A percentile compares a stretch with the other conserved stretches of the same genome.
Evolutionary conservation across 2,888 invertebrate genomes (phyloP).

Genomic region (Xestia rhomboidea): DNA sequence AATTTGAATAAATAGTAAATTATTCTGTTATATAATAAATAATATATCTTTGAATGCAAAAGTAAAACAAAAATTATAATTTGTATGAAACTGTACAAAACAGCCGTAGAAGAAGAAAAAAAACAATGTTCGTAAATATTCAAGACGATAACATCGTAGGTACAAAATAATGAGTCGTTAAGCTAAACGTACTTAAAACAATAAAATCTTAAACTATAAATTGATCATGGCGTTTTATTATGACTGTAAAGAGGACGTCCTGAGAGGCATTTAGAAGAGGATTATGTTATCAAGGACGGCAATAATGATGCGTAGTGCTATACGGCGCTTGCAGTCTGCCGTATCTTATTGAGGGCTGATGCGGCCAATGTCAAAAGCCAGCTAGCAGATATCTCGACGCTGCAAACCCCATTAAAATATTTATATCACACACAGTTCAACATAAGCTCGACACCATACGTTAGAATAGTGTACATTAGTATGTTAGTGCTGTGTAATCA

Average conservation of each 20-base stretch:
- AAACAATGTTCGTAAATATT: slow-evolving; percentile 77
- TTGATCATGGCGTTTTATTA: slow-evolving; percentile 87
- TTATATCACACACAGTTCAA: slow-evolving; percentile 85
- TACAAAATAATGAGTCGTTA: slow-evolving; percentile 86
- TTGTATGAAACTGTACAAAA: slow-evolving; percentile 87
- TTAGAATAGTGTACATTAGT: slow-evolving; percentile 82
- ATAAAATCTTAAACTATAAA: slow-evolving; percentile 84
- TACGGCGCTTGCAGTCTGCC: slow-evolving; percentile 86
- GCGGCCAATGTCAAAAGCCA: slow-evolving; percentile 91
- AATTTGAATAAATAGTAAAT: slow-evolving; percentile 82
- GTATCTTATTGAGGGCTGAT: slow-evolving; percentile 88
- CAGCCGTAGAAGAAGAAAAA: slow-evolving; percentile 76
- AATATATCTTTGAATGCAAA: slow-evolving; percentile 83
- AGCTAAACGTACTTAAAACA: slow-evolving; percentile 85
- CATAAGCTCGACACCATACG: slow-evolving; percentile 79
- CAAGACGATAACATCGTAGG: slow-evolving; percentile 85
- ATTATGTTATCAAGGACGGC: slow-evolving; percentile 85
- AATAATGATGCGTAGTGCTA: slow-evolving; percentile 86
- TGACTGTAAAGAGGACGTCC: slow-evolving; percentile 84
- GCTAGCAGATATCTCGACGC: slow-evolving; percentile 91
- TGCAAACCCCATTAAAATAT: slow-evolving; percentile 90
- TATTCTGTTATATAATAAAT: slow-evolving; percentile 82
- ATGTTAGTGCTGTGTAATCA: slow-evolving; percentile 82
- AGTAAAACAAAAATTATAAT: slow-evolving; percentile 85
- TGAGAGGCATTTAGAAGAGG: slow-evolving; percentile 73